Percentiles rank a stretch among this genome's conserved stretches.
phyloP scores from a whole-genome alignment of 2,888 invertebrate species.

The Apoderus coryli region DNA sequence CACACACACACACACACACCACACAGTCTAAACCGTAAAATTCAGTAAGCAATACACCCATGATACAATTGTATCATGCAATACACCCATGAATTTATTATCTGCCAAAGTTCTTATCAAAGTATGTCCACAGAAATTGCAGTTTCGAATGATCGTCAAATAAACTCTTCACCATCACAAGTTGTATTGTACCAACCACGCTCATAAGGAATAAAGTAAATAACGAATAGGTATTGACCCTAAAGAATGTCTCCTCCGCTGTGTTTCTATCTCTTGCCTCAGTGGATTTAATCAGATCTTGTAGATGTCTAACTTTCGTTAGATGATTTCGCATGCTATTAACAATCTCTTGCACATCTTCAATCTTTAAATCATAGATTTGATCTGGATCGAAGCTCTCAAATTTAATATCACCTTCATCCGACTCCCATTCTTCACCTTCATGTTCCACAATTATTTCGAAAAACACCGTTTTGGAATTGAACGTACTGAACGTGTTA shows the following conservation, averaged over 20 bases:
- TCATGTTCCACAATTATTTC: conserved; percentile 55
- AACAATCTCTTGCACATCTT: conserved; percentile 51
- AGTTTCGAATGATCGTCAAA: conserved; percentile 44
- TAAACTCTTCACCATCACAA: conserved; percentile 62
- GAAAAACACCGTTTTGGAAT: conserved; percentile 71
- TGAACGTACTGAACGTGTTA: conserved; percentile 71
- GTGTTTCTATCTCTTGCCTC: conserved; percentile 73
- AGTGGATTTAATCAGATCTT: conserved; percentile 54
- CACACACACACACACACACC: no score
- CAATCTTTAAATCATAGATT: conserved; percentile 43
- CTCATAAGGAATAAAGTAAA: conserved; percentile 61
- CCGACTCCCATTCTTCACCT: conserved; percentile 35
- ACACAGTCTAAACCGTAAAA: no score
- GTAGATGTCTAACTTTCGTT: conserved; percentile 45
- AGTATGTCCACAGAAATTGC: conserved; percentile 28
- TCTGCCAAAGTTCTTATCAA: conserved; percentile 5
- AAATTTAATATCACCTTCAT: conserved; percentile 36
- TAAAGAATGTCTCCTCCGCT: conserved; percentile 65
- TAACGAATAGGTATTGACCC: conserved; percentile 67
- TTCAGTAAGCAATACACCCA: no score
- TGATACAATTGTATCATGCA: no score
- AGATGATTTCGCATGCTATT: conserved; percentile 46
- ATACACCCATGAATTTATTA: not conserved
- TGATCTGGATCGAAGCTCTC: conserved; percentile 36
- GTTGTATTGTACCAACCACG: conserved; percentile 57